Evolutionary conservation across 2,888 invertebrate genomes (phyloP), one percentile per base, ranked within the genome.

Genomic region (Drosophila melanosoma): DNA sequence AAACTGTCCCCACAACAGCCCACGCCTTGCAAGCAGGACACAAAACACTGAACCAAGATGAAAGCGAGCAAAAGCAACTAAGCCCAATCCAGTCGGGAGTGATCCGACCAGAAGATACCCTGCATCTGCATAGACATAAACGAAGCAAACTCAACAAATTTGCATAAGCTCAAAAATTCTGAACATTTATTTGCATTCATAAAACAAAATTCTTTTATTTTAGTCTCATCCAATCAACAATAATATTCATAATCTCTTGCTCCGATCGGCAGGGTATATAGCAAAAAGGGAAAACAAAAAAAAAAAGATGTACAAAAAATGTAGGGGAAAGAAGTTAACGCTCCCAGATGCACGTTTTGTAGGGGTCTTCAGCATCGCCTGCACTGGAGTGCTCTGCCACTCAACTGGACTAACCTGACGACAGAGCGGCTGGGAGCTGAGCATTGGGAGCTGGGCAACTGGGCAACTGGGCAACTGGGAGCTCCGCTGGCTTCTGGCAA

Each of bases 321-420:
- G 66, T 35, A 45, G 60, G 48, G 40, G 61, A 68, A 75, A 80
- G 62, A 81, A 88, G 83, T 86, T 85, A 85, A 80, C 80, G 80
- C 82, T 85, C 82, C 82, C 88, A 76, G 72, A 78, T 80, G 86
- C 64, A 80, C 78, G 67, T 69, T 86, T 80, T 76, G 70, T 70
- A 69, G 74, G 70, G 72, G 68, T 77, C 71, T 65, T 36, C 56
- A 51, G 38, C 61, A 35, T 40, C 70, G 62, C 52, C 72, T 76
- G 57, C 69, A 71, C 79, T 75, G 72, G 77, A 79, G 71, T 77
- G 83, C 82, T 75, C 77, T 69, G 74, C 82, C 73, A 83, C 79
- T 88, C 82, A 88, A 74, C 80, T 72, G 82, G 81, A 83, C 88
- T 76, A 78, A 86, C 86, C 88, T 86, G 85, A 86, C 83, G 85